These are phyloP conservation scores for Sebastes hubbsi DNA, from an alignment of 2,797 vertebrate species.

Conservation along the genomic window DNA sequence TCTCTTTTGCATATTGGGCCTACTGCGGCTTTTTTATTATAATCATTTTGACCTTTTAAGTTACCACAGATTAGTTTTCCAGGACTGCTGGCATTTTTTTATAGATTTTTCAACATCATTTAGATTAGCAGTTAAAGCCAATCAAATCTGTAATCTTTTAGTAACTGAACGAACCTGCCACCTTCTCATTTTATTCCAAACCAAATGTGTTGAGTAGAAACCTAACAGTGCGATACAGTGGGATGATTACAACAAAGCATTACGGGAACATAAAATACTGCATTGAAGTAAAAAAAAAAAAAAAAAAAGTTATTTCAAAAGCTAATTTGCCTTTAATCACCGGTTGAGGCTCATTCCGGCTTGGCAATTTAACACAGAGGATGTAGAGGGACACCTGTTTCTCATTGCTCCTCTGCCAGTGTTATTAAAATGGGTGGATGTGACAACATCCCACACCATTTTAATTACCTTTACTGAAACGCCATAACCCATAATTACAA, in stretches of 20 bases:
- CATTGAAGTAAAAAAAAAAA: not conserved
- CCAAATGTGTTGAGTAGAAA: not conserved
- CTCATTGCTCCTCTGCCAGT: constrained; percentile 28
- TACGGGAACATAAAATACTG: constrained; percentile 31
- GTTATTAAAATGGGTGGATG: constrained; percentile 56
- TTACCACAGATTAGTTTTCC: not conserved
- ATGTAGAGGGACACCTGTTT: constrained; percentile 49
- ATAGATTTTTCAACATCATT: not conserved
- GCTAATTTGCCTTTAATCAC: constrained; percentile 61
- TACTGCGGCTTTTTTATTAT: not conserved
- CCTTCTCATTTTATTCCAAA: constrained; percentile 1
- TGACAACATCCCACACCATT: constrained; percentile 41
- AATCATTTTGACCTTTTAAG: not conserved
- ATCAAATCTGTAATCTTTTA: constrained; percentile 16
- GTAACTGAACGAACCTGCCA: not conserved
- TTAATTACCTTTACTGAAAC: constrained; percentile 63
- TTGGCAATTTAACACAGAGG: constrained; percentile 41
- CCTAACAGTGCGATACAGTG: not conserved
- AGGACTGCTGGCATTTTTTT: not conserved
- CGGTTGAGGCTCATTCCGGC: constrained; percentile 37
- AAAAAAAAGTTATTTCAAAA: constrained; percentile 39
- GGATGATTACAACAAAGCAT: constrained; percentile 23
- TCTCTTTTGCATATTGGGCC: not conserved
- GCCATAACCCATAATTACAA: constrained; percentile 59
- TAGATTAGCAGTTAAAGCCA: not conserved